Conservation (phyloP, 2,797 vertebrate genomes). For the Steatocranus sp. region DNA sequence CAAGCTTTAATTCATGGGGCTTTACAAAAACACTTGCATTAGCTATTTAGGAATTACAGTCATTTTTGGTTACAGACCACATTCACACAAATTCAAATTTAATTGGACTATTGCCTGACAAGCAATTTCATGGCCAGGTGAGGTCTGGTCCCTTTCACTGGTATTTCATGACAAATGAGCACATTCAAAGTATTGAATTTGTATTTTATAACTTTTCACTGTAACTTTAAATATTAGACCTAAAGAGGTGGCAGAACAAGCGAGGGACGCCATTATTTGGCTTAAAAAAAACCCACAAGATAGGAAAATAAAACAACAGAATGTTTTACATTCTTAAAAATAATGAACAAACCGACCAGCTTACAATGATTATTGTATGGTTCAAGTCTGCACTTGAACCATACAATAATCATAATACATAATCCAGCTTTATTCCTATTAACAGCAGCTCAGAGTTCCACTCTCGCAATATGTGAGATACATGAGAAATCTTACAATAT, state of each 20-base stretch:
- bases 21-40: neutral
- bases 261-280: neutral
- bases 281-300: neutral
- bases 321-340: neutral
- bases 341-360: neutral
- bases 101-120: neutral
- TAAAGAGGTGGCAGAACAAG: neutral
- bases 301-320: neutral
- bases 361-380: no score
- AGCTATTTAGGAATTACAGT: neutral
- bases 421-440: neutral
- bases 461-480: neutral
- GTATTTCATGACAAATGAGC: neutral
- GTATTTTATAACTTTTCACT: neutral
- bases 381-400: neutral
- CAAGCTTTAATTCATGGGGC: accelerated
- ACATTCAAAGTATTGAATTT: neutral
- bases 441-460: neutral
- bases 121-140: neutral
- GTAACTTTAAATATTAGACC: neutral
- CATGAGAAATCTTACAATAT: neutral
- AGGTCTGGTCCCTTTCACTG: neutral
- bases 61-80: neutral
- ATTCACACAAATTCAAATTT: neutral
- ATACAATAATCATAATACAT: neutral